Conservation (phyloP, 30 jellyfish, hydroid and myxozoan species). For the Kudoa iwatai region DNA sequence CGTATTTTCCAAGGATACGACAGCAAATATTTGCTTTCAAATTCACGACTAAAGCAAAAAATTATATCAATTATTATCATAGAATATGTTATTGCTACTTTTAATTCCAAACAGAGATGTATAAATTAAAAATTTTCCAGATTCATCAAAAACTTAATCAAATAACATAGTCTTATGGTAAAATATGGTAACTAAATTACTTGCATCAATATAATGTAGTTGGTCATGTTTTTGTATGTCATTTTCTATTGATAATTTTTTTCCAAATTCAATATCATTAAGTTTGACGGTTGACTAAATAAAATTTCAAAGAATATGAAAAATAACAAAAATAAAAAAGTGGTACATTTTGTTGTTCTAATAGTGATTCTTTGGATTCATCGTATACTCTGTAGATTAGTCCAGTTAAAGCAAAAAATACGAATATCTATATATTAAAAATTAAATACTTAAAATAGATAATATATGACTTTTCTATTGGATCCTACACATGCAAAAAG, state of each 20-base stretch:
- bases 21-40: conserved; percentile 30
- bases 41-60: conserved; percentile 17
- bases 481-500: too few relatives aligned
- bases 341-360: too few relatives aligned
- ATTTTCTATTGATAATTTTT: conserved; percentile 50
- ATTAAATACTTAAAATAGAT: too few relatives aligned
- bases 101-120: conserved; percentile 64
- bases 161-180: not conserved
- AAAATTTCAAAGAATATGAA: conserved; percentile 10
- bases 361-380: too few relatives aligned
- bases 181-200: conserved; percentile 2
- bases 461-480: too few relatives aligned
- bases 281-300: too few relatives aligned
- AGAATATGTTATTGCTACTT: conserved; percentile 3
- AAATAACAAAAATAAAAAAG: too few relatives aligned
- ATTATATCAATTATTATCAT: not conserved
- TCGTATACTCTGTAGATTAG: too few relatives aligned
- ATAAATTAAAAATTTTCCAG: conserved; percentile 45
- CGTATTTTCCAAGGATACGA: conserved; percentile 51
- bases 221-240: conserved; percentile 43
- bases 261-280: conserved; percentile 74
- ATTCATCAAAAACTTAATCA: conserved; percentile 49
- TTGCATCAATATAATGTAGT: conserved; percentile 24
- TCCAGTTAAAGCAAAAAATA: too few relatives aligned
- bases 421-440: too few relatives aligned